These are phyloP conservation scores for Choloepus hoffmanni DNA, from an alignment of 2,113 vertebrate species.

Conservation along the genomic window DNA sequence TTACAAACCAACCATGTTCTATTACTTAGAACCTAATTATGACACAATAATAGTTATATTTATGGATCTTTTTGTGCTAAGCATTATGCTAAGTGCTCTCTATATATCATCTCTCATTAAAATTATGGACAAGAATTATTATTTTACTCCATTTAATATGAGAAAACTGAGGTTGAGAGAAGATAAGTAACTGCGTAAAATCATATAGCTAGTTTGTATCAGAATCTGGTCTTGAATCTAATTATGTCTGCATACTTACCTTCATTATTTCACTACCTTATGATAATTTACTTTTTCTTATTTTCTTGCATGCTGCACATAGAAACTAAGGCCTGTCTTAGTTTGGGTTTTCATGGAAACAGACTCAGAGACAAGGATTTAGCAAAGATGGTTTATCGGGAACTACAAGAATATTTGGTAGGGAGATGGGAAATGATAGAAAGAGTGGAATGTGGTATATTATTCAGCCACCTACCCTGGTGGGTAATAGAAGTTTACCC, in stretches of 20 bases:
- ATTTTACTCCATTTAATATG: no score
- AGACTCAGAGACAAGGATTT: background rate
- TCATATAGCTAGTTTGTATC: no score
- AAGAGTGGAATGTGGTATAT: background rate
- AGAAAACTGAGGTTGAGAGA: no score
- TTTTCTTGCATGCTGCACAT: background rate
- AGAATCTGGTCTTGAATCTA: background rate
- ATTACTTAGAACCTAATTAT: no score
- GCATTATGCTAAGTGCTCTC: no score
- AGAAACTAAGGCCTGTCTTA: background rate
- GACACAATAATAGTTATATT: no score
- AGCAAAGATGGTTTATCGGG: background rate
- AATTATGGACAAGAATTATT: no score
- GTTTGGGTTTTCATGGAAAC: background rate
- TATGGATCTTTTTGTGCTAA: no score
- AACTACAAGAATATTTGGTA: background rate
- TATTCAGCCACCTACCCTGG: background rate
- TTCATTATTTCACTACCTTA: background rate
- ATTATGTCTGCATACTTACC: background rate
- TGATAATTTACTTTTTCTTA: background rate
- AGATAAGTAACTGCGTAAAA: no score
- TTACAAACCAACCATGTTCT: no score
- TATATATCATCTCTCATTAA: no score
- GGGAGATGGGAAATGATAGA: background rate
- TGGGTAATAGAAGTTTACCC: background rate